Evolutionary conservation across 2,797 vertebrate genomes (phyloP).

Genomic region (Neosalanx taihuensis): DNA sequence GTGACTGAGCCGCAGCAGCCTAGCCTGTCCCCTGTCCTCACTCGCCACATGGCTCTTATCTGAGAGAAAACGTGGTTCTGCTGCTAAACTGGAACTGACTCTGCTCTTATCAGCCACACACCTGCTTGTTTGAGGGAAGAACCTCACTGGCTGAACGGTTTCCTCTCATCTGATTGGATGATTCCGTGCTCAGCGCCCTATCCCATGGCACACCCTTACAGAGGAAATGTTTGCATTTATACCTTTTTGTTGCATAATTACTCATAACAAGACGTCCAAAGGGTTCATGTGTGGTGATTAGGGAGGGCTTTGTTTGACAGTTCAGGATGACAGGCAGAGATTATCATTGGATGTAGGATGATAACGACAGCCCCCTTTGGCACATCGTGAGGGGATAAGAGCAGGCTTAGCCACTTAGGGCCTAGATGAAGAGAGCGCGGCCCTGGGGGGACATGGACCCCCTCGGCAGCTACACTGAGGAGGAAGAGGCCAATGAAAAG

Average conservation of each 20-base stretch:
- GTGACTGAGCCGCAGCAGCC: background rate
- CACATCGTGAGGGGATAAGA: conserved; percentile 36
- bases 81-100: conserved; percentile 47
- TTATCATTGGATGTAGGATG: conserved; percentile 23
- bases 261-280: too few species aligned
- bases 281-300: conserved; percentile 35
- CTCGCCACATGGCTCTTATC: conserved; percentile 63
- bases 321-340: conserved; percentile 46
- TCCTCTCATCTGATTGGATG: conserved; percentile 48
- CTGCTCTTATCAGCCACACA: conserved; percentile 64
- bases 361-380: conserved; percentile 25
- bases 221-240: conserved; percentile 37
- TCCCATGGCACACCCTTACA: conserved; percentile 19
- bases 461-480: conserved; percentile 51
- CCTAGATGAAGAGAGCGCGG: conserved; percentile 59
- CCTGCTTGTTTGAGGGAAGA: conserved; percentile 41
- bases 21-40: background rate
- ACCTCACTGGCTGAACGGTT: conserved; percentile 56
- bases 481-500: conserved; percentile 53
- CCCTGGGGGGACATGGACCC: conserved; percentile 46
- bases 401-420: conserved; percentile 6
- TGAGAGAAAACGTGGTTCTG: conserved; percentile 52
- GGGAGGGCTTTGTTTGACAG: conserved; percentile 36
- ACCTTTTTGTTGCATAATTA: conserved; percentile 39
- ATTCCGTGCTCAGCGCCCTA: background rate